A percentile compares a stretch with the other conserved stretches of the same genome.
Conservation (phyloP, 1,140 invertebrate genomes). For the Bathynomus jamesi region DNA sequence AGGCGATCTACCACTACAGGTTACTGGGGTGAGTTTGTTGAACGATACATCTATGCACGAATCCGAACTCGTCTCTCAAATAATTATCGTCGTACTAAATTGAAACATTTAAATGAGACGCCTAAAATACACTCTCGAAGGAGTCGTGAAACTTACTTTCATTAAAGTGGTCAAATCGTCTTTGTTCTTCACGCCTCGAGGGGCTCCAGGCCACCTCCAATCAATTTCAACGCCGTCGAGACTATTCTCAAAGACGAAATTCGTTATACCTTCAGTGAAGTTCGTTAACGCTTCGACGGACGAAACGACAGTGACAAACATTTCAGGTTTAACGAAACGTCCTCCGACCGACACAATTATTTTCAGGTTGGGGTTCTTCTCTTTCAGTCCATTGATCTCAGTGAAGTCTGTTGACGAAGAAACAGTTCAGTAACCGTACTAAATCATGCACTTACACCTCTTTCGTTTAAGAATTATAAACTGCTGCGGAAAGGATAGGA, state of each 20-base stretch:
- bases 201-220: slow-evolving; percentile 12
- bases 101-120: no score
- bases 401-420: background rate
- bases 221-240: slow-evolving; percentile 12
- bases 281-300: background rate
- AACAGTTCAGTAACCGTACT: no score
- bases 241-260: background rate
- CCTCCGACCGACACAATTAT: slow-evolving; percentile 9
- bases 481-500: no score
- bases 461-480: no score
- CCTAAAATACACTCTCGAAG: no score
- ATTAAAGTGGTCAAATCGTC: slow-evolving; percentile 8
- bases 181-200: slow-evolving; percentile 3
- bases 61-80: no score
- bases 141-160: background rate
- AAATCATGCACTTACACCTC: no score
- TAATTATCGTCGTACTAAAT: no score
- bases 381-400: background rate
- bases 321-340: background rate
- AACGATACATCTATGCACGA: no score
- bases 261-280: slow-evolving; percentile 6
- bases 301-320: background rate
- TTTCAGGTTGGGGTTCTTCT: background rate
- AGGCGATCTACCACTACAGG: no score
- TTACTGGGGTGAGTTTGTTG: no score